phyloP scores from a whole-genome alignment of 2,888 invertebrate species.

The Fragum sueziense region DNA sequence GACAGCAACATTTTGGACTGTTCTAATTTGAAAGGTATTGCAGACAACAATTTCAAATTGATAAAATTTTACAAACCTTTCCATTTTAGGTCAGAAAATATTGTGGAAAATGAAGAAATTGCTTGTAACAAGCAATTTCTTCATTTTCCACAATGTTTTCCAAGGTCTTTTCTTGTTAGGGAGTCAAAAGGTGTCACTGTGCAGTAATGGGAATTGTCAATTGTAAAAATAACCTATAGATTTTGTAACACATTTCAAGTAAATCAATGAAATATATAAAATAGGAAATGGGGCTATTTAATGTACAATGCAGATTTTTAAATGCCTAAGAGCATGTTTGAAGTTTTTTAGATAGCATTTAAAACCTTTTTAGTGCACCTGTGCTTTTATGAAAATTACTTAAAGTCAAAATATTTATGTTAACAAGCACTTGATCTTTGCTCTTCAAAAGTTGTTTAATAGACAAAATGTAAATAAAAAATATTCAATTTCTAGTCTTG shows the following conservation, averaged over 20 bases:
- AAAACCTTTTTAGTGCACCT: conserved; percentile 24
- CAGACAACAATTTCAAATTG: too few relatives aligned
- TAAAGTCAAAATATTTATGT: conserved; percentile 10
- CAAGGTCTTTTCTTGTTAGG: not conserved
- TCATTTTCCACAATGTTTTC: not conserved
- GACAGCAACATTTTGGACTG: too few relatives aligned
- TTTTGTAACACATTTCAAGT: not conserved
- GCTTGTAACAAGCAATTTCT: too few relatives aligned
- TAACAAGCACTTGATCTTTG: conserved; percentile 7
- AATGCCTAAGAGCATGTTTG: conserved; percentile 3
- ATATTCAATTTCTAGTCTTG: not conserved
- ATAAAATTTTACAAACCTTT: too few relatives aligned
- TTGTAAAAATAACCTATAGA: too few relatives aligned
- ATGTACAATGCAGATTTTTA: conserved; percentile 1
- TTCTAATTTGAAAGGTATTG: too few relatives aligned
- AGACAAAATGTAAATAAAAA: not conserved
- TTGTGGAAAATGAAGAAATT: too few relatives aligned
- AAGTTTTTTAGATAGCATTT: conserved; percentile 5
- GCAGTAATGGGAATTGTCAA: too few relatives aligned
- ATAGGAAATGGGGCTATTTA: not conserved
- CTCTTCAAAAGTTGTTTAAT: not conserved
- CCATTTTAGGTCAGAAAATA: too few relatives aligned
- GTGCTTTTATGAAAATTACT: conserved; percentile 16
- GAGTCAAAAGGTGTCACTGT: not conserved
- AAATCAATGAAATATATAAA: too few relatives aligned